A percentile compares a stretch with the other conserved stretches of the same genome.
phyloP scores from a whole-genome alignment of 1,140 invertebrate species.

The Antheraea pernyi region DNA sequence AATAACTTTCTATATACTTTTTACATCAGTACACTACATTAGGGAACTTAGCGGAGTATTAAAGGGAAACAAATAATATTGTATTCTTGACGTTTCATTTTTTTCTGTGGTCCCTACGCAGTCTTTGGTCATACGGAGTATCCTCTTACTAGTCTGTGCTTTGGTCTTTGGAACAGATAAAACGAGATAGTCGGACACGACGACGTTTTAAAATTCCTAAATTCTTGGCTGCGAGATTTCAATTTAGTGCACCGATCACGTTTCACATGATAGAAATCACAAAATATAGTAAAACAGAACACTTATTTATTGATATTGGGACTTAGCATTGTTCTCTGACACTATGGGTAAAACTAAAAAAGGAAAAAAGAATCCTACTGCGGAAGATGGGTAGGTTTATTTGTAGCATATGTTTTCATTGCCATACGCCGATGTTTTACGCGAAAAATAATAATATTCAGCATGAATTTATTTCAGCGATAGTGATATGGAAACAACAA shows the following conservation, averaged over 20 bases:
- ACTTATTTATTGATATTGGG: constrained; percentile 58
- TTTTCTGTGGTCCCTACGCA: too few relatives aligned
- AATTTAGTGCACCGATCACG: constrained; percentile 62
- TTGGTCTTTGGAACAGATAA: constrained; percentile 12
- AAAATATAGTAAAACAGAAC: constrained; percentile 57
- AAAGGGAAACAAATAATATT: too few relatives aligned
- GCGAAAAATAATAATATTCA: constrained; percentile 6
- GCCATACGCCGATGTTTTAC: constrained; percentile 32
- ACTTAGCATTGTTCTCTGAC: constrained; percentile 54
- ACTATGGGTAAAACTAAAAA: constrained; percentile 86
- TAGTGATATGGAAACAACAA: constrained; percentile 78
- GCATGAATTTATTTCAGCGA: constrained; percentile 67
- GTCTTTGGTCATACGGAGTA: too few relatives aligned
- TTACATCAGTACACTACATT: too few relatives aligned
- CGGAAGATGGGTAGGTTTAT: constrained; percentile 81
- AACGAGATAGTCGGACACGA: constrained; percentile 48
- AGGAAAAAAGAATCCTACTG: constrained; percentile 82
- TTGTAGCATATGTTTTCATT: constrained; percentile 55
- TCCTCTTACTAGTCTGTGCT: too few relatives aligned
- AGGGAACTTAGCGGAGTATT: too few relatives aligned
- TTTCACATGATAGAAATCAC: constrained; percentile 76
- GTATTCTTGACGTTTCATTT: too few relatives aligned
- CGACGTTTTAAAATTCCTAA: constrained; percentile 41
- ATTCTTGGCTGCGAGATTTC: constrained; percentile 49
- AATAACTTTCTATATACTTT: too few relatives aligned